These are phyloP conservation scores for Drosophila paulistorum DNA, from an alignment of 1,140 invertebrate genomes.

Conservation along the genomic window DNA sequence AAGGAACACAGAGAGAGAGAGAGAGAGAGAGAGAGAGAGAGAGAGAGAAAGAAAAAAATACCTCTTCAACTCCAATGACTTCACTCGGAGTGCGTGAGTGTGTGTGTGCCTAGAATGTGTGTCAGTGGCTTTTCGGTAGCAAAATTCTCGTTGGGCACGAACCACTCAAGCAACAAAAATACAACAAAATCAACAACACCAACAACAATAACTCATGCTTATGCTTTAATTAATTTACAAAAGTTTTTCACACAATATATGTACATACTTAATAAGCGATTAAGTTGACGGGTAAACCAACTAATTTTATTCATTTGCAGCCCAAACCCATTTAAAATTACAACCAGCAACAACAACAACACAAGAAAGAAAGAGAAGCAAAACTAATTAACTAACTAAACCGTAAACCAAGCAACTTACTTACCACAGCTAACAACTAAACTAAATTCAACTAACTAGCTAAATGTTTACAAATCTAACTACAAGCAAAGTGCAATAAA, in stretches of 20 bases:
- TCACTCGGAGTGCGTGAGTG: conserved; percentile 21
- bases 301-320: conserved; percentile 27
- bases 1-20: not conserved
- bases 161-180: conserved; percentile 41
- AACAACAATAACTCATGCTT: conserved; percentile 30
- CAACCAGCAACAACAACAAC: not conserved
- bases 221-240: conserved; percentile 59
- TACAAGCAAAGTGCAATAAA: conserved; percentile 23
- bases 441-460: conserved; percentile 7
- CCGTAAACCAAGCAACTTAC: conserved; percentile 46
- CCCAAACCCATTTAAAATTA: conserved; percentile 3
- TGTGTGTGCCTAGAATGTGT: conserved; percentile 65
- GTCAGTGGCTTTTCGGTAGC: conserved; percentile 63
- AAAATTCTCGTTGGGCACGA: conserved; percentile 73
- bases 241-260: conserved; percentile 1
- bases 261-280: not conserved
- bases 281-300: not conserved
- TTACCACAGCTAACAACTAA: conserved; percentile 14
- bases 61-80: conserved; percentile 43
- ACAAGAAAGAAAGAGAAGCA: conserved; percentile 29
- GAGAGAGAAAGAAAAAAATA: not conserved
- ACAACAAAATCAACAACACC: conserved; percentile 18
- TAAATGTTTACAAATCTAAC: conserved; percentile 35
- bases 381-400: conserved; percentile 40
- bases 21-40: not conserved